phyloP scores from a whole-genome alignment of 2,888 invertebrate genomes.

The Eilema griseolum region DNA sequence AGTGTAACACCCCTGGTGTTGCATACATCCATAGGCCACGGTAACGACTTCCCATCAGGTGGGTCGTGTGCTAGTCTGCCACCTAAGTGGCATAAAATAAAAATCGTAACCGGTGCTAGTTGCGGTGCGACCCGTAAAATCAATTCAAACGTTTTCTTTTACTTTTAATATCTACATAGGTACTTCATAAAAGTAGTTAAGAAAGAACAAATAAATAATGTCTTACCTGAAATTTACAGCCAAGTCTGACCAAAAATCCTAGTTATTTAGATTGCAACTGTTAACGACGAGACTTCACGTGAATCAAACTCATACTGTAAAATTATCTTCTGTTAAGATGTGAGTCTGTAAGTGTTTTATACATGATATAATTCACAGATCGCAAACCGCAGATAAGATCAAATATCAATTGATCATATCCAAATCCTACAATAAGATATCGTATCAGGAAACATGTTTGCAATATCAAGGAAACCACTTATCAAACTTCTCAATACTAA shows the following conservation, averaged over 20 bases:
- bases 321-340: background rate
- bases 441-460: background rate
- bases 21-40: no score
- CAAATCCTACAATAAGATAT: background rate
- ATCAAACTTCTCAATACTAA: background rate
- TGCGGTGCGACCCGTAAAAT: no score
- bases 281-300: background rate
- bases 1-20: no score
- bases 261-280: background rate
- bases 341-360: no score
- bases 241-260: background rate
- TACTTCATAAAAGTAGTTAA: background rate
- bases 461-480: background rate
- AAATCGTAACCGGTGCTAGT: no score
- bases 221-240: background rate
- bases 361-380: no score
- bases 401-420: background rate
- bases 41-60: no score
- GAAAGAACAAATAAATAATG: background rate
- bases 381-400: background rate
- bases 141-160: no score
- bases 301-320: background rate
- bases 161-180: no score
- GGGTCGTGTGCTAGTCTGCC: no score
- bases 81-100: no score